Conservation (phyloP, 2,113 vertebrate genomes). For the Crotalus viridis region DNA sequence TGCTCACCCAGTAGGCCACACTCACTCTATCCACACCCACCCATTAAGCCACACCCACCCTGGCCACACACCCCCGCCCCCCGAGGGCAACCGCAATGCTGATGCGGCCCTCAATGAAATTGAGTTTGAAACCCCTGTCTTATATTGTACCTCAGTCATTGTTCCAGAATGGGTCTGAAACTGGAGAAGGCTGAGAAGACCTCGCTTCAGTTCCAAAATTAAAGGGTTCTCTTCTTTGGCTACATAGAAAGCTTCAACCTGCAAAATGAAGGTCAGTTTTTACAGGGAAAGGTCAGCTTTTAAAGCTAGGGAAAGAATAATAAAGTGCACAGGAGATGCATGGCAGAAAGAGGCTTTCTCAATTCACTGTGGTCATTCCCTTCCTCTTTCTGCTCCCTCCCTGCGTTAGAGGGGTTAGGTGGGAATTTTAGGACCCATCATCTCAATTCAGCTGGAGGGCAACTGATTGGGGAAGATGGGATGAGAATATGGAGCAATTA, state of each 20-base stretch:
- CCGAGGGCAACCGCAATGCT: too few species aligned
- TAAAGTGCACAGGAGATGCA: not conserved
- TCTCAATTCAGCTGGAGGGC: not conserved
- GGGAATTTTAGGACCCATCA: not conserved
- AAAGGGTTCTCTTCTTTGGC: slow-evolving; percentile 22
- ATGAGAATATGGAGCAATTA: not conserved
- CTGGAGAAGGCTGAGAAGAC: slow-evolving; percentile 58
- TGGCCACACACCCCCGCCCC: too few species aligned
- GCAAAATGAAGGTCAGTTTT: not conserved
- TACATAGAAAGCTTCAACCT: slow-evolving; percentile 53
- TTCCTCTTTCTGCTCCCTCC: not conserved
- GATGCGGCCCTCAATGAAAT: too few species aligned
- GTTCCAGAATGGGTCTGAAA: slow-evolving; percentile 40
- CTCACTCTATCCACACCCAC: too few species aligned
- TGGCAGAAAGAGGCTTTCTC: not conserved
- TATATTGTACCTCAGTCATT: slow-evolving; percentile 46
- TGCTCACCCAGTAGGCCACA: too few species aligned
- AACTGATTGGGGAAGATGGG: not conserved
- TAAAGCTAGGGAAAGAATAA: not conserved
- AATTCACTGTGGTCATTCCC: not conserved
- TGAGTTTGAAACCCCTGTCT: not conserved
- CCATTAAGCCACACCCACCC: too few species aligned
- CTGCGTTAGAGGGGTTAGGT: not conserved
- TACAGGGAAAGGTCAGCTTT: not conserved
- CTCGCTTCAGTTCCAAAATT: slow-evolving; percentile 60